Base-by-base conservation (phyloP, 2,888 invertebrate species). In the Tortrix viridana region DNA sequence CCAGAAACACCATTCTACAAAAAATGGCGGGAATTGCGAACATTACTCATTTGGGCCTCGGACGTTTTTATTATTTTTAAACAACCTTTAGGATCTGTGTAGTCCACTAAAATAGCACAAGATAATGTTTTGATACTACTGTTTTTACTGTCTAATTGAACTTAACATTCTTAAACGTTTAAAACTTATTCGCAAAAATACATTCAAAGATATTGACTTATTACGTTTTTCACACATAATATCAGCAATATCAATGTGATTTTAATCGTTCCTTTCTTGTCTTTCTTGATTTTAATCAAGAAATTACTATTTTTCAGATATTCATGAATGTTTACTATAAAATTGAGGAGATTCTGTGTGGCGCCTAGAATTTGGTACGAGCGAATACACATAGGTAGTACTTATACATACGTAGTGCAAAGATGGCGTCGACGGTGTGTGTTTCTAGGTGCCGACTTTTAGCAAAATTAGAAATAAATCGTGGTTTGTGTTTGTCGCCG, bases 401-500 rank as follows among this genome's bases (percentile, higher is more conserved):
- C 44, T 59, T 74, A 74, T 72, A 71, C 72, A 73, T 74, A 75
- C 77, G 88, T 90, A 89, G 89, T 90, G 86, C 86, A 89, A 93
- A 93, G 87, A 93, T 93, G 93, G 93, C 93, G 93, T 92, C 93
- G 84, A 91, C 92, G 82, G 93, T 93, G 84, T 93, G 93, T 88
- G 92, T 92, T 85, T 93, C 93, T 85, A 88, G 89, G 82, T 92
- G 93, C 88, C 93, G 93, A 88, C 86, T 93, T 82, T 86, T 94
- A 81, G 86, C 93, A 78, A 93, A 93, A 91, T 89, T 93, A 87
- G 93, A 93, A 88, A 88, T 93, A 88, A 92, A 92, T 88, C 93
- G 93, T 87, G 91, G 85, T 81, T 88, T 92, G 89, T 91, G 91
- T 89, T 88, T 92, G 84, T 88, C 90, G 74, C 85, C 92, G 73